A percentile compares a stretch with the other conserved stretches of the same genome.
These are phyloP conservation scores for Spisula subtruncata DNA, from an alignment of 2,888 invertebrate species.

Conservation along the genomic window DNA sequence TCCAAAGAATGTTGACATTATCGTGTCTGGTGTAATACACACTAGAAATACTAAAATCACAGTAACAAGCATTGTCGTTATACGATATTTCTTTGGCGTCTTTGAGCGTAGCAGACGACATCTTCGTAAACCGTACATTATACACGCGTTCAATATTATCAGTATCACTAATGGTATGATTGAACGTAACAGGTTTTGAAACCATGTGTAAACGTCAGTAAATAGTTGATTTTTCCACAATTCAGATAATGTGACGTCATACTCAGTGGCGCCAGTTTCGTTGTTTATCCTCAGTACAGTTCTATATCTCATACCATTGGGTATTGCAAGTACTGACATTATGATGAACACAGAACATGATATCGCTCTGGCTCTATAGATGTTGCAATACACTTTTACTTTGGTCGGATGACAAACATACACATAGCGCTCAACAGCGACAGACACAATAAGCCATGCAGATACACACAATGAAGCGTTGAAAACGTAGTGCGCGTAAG, in stretches of 20 bases:
- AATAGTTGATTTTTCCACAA: conserved; percentile 83
- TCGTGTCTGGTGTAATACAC: conserved; percentile 87
- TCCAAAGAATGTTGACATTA: conserved; percentile 86
- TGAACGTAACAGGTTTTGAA: conserved; percentile 85
- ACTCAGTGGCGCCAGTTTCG: conserved; percentile 69
- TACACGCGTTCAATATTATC: conserved; percentile 84
- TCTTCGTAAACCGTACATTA: conserved; percentile 83
- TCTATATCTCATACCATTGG: conserved; percentile 84
- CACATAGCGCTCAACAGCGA: conserved; percentile 86
- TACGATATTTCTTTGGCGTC: conserved; percentile 81
- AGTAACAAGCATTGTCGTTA: conserved; percentile 86
- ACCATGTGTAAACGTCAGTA: conserved; percentile 82
- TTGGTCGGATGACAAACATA: conserved; percentile 86
- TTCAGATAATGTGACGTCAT: conserved; percentile 80
- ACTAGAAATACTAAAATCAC: conserved; percentile 87
- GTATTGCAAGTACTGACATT: conserved; percentile 84
- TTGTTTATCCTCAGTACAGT: conserved; percentile 75
- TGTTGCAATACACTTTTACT: conserved; percentile 81
- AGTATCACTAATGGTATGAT: conserved; percentile 85
- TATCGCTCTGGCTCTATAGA: conserved; percentile 81
- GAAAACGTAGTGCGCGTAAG: conserved; percentile 86
- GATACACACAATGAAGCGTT: conserved; percentile 85
- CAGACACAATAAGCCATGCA: conserved; percentile 86
- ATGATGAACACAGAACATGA: conserved; percentile 81
- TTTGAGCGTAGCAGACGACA: conserved; percentile 78